phyloP scores from a whole-genome alignment of 2,113 vertebrate species.

The Heterocephalus glaber region DNA sequence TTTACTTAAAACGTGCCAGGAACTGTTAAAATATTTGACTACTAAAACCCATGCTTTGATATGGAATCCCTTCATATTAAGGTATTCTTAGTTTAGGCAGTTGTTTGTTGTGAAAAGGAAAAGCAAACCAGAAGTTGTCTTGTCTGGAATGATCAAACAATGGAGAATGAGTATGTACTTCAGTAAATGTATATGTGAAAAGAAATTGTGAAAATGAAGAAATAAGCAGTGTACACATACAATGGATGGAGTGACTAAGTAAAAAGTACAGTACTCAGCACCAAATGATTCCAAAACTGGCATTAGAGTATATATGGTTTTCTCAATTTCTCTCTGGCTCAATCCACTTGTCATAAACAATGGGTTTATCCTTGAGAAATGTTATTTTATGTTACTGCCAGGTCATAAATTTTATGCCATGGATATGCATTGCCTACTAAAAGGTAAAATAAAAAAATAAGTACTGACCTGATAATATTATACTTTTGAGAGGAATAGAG shows the following conservation, averaged over 20 bases:
- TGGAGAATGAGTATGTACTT: not conserved
- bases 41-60: not conserved
- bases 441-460: not conserved
- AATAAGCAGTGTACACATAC: not conserved
- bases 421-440: not conserved
- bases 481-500: not conserved
- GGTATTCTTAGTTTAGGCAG: not conserved
- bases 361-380: not conserved
- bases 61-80: not conserved
- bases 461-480: not conserved
- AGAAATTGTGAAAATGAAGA: conserved; percentile 25
- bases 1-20: not conserved
- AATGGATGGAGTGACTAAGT: not conserved
- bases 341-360: not conserved
- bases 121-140: not conserved
- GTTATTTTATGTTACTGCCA: not conserved
- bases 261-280: not conserved
- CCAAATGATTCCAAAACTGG: not conserved
- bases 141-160: not conserved
- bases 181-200: not conserved
- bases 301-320: not conserved
- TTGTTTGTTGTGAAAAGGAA: not conserved
- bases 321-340: not conserved
- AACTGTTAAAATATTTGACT: not conserved
- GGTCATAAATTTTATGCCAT: not conserved